phyloP scores from a whole-genome alignment of 2,797 vertebrate species.

The Phataginus tricuspis region DNA sequence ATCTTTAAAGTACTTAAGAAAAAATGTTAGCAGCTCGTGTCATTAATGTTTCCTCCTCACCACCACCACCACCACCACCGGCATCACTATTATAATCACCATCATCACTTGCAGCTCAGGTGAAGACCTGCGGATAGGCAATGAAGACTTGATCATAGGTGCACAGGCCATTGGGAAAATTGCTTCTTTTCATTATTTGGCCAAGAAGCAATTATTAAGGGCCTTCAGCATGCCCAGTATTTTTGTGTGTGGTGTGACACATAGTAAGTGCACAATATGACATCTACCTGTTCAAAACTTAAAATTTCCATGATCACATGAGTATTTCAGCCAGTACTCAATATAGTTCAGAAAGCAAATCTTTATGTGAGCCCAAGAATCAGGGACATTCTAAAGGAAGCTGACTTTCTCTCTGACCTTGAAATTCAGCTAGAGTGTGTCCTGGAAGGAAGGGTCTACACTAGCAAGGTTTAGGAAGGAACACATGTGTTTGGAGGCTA shows the following conservation, averaged over 20 bases:
- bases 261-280: neutral
- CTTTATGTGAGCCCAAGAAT: neutral
- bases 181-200: neutral
- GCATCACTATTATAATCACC: neutral
- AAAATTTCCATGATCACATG: neutral
- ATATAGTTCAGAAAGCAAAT: neutral
- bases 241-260: neutral
- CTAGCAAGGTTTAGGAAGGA: neutral
- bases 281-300: neutral
- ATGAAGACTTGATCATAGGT: neutral
- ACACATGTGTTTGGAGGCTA: neutral
- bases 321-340: neutral
- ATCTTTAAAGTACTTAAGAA: neutral
- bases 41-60: neutral
- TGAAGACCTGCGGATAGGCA: neutral
- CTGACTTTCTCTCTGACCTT: neutral
- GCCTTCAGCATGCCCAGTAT: neutral
- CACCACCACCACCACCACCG: accelerated
- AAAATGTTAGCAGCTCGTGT: neutral
- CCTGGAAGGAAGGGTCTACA: neutral
- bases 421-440: neutral
- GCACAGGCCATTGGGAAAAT: neutral
- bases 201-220: neutral
- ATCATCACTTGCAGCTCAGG: neutral
- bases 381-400: neutral